Conservation (phyloP, 2,797 vertebrate genomes). For the Mormyrus hasselquistii region DNA sequence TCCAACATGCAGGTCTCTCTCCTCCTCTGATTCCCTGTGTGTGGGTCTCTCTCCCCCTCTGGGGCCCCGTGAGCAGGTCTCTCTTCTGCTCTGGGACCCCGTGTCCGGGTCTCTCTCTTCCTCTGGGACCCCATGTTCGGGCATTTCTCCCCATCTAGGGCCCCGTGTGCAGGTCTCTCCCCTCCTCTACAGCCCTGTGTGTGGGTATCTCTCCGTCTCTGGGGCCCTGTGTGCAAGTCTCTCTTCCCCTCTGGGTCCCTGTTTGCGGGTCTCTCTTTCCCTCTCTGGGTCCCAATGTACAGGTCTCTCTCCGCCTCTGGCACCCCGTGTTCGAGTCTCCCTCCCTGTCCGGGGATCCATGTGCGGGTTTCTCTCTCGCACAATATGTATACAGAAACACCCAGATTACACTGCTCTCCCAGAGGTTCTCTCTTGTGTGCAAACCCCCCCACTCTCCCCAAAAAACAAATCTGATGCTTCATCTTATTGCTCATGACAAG, state of each 20-base stretch:
- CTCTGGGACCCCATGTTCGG: not conserved
- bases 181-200: not conserved
- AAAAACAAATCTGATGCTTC: not conserved
- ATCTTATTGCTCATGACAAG: not conserved
- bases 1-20: not conserved
- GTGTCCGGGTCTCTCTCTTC: not conserved
- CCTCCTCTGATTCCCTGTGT: not conserved
- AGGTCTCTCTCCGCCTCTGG: not conserved
- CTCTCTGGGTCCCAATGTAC: not conserved
- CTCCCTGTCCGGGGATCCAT: not conserved
- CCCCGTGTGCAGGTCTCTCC: not conserved
- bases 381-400: not conserved
- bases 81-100: too few relatives aligned
- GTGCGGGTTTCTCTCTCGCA: not conserved
- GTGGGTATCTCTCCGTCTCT: not conserved
- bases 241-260: not conserved
- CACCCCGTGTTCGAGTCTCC: not conserved
- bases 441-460: not conserved
- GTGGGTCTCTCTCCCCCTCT: not conserved
- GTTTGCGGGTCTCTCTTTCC: not conserved
- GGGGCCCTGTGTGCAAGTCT: not conserved
- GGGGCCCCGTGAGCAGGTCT: not conserved
- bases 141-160: not conserved
- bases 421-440: not conserved
- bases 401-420: not conserved